These are phyloP conservation scores for Acrocyrtus sp. DNA, from an alignment of 2,888 invertebrate species.

Conservation along the genomic window DNA sequence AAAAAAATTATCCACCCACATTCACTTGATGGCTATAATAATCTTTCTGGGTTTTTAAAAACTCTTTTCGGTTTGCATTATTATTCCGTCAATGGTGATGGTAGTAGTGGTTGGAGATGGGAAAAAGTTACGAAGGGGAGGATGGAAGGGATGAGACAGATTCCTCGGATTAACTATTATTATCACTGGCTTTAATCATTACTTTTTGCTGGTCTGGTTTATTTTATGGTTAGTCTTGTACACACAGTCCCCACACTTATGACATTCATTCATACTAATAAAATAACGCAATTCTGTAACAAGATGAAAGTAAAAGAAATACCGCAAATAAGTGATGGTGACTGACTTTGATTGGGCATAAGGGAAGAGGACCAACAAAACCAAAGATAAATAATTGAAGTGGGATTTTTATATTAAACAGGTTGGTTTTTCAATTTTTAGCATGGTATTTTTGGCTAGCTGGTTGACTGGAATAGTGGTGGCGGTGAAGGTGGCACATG, in stretches of 20 bases:
- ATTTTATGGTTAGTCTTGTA: conserved; percentile 24
- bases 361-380: conserved; percentile 24
- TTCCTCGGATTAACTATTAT: conserved; percentile 23
- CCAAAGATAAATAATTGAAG: conserved; percentile 52
- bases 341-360: conserved; percentile 46
- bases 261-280: conserved; percentile 24
- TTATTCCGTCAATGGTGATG: conserved; percentile 16
- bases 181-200: not conserved
- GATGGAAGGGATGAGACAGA: conserved; percentile 34
- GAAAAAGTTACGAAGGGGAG: conserved; percentile 16
- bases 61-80: conserved; percentile 4
- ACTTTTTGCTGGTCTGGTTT: conserved; percentile 26
- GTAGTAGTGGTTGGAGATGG: conserved; percentile 14
- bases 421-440: conserved; percentile 30
- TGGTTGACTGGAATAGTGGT: conserved; percentile 17
- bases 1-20: conserved; percentile 3
- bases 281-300: not conserved
- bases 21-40: not conserved
- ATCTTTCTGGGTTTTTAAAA: conserved; percentile 18
- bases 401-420: conserved; percentile 37
- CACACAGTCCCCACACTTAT: conserved; percentile 14
- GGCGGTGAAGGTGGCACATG: conserved; percentile 4
- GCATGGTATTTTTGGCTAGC: not conserved
- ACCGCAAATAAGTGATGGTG: conserved; percentile 48
- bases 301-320: conserved; percentile 42